These are phyloP conservation scores for Dryobotodes eremita DNA, from an alignment of 2,888 invertebrate species.

Conservation along the genomic window DNA sequence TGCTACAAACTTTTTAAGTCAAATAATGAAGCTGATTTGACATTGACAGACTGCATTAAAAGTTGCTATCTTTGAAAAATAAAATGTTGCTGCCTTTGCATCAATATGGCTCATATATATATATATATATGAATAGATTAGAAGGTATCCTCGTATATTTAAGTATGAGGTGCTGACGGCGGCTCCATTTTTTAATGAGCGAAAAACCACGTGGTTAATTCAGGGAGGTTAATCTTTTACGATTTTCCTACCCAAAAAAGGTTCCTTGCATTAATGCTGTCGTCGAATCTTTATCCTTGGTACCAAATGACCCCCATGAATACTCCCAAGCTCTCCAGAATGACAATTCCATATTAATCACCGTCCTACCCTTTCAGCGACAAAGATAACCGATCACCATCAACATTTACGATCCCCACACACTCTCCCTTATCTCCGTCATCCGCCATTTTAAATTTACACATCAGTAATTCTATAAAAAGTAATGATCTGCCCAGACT, in stretches of 20 bases:
- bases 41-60: too few species aligned
- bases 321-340: constrained; percentile 22
- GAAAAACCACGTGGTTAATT: neutral
- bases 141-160: neutral
- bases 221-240: neutral
- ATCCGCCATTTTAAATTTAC: constrained; percentile 55
- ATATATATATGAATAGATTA: neutral
- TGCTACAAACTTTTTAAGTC: too few species aligned
- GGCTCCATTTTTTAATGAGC: neutral
- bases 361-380: constrained; percentile 45
- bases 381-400: constrained; percentile 60
- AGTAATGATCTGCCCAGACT: constrained; percentile 61
- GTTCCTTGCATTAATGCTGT: neutral
- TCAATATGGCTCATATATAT: too few species aligned
- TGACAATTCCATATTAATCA: constrained; percentile 50
- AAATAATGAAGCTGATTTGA: too few species aligned
- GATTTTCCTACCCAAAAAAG: constrained; percentile 2
- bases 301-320: constrained; percentile 29
- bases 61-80: too few species aligned
- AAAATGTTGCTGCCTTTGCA: too few species aligned
- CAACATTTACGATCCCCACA: constrained; percentile 53
- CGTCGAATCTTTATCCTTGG: constrained; percentile 6
- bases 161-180: too few species aligned
- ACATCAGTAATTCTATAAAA: constrained; percentile 66
- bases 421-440: constrained; percentile 13